phyloP scores from a whole-genome alignment of 2,113 vertebrate genomes.

The Muntiacus muntjak region DNA sequence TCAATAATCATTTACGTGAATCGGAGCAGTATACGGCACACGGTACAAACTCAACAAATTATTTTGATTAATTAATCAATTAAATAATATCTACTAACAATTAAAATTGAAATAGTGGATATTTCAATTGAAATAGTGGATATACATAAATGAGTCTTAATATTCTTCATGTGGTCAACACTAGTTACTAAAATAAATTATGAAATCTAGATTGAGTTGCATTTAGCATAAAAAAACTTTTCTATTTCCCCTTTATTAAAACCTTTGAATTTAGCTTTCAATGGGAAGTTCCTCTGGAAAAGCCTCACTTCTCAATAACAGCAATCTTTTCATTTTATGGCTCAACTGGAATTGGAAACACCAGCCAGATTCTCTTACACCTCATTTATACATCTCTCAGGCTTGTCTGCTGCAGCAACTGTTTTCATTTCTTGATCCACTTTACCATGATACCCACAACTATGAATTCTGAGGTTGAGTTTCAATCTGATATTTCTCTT shows the following conservation, averaged over 20 bases:
- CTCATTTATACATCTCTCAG: background rate
- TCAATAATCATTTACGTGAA: background rate
- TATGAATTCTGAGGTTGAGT: background rate
- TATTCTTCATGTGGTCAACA: background rate
- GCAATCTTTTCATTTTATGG: background rate
- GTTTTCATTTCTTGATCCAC: background rate
- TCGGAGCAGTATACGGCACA: background rate
- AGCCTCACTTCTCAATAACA: background rate
- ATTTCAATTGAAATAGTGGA: background rate
- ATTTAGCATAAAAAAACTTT: background rate
- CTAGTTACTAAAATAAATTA: background rate
- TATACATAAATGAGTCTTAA: background rate
- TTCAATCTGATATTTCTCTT: background rate
- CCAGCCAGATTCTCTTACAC: background rate
- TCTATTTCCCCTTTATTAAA: background rate
- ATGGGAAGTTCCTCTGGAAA: background rate
- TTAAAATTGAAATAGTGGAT: background rate
- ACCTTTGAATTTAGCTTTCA: background rate
- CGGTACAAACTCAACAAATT: background rate
- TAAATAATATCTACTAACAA: background rate
- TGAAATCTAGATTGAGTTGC: background rate
- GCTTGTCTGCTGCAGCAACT: background rate
- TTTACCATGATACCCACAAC: background rate
- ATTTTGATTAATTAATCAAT: background rate
- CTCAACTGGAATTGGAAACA: background rate